Conservation (phyloP, 2,888 invertebrate genomes). For the Octonoba sinensis region DNA sequence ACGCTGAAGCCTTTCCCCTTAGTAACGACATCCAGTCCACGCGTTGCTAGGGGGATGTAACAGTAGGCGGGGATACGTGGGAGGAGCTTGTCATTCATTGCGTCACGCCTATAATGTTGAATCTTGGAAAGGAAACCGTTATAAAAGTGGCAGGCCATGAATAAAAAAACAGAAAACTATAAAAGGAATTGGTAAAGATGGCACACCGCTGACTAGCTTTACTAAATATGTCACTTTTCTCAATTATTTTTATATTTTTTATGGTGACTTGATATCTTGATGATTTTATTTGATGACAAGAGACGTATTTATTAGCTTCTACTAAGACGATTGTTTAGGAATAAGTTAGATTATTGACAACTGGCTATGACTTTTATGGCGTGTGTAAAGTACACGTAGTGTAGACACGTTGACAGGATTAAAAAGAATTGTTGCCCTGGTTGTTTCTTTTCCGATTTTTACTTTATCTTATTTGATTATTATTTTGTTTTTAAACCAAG, state of each 20-base stretch:
- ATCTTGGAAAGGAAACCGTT: constrained; percentile 26
- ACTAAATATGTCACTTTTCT: constrained; percentile 54
- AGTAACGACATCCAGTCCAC: constrained; percentile 28
- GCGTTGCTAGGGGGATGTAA: constrained; percentile 36
- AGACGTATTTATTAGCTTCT: constrained; percentile 42
- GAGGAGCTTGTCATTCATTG: constrained; percentile 41
- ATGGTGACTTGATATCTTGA: background rate
- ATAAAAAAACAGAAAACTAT: constrained; percentile 45
- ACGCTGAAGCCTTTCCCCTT: constrained; percentile 8
- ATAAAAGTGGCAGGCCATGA: background rate
- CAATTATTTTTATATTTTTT: constrained; percentile 31
- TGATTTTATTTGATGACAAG: constrained; percentile 27
- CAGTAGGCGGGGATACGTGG: constrained; percentile 12
- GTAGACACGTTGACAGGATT: constrained; percentile 28
- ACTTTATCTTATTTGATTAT: too few species aligned
- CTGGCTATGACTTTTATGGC: constrained; percentile 43
- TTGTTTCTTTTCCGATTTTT: too few species aligned
- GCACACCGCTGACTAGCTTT: constrained; percentile 12
- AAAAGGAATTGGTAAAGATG: constrained; percentile 17
- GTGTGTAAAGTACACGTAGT: constrained; percentile 31
- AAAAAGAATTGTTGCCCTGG: constrained; percentile 12
- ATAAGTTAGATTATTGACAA: constrained; percentile 46
- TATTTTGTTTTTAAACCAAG: too few species aligned
- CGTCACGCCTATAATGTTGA: constrained; percentile 34
- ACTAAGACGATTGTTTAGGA: constrained; percentile 9